Conservation (phyloP, 1,140 invertebrate genomes). For the Agrypnia vestita region DNA sequence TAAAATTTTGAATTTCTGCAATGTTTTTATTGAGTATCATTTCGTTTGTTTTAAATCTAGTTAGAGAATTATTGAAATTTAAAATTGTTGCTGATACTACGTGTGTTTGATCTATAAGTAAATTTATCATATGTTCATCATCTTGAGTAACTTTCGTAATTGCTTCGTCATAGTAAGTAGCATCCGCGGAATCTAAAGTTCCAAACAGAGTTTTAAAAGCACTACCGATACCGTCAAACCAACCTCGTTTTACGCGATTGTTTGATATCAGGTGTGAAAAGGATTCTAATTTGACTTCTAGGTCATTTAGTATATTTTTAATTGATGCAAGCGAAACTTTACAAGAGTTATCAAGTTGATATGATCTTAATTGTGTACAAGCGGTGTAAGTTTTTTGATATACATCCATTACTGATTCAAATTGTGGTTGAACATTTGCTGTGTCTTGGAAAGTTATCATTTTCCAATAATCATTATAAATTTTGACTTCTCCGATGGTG, state of each 20-base stretch:
- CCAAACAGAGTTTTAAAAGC: slow-evolving; percentile 45
- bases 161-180: slow-evolving; percentile 37
- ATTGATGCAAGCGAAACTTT: slow-evolving; percentile 1
- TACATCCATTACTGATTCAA: not conserved
- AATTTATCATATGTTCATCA: slow-evolving; percentile 1
- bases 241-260: slow-evolving; percentile 35
- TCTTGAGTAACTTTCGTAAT: slow-evolving; percentile 29
- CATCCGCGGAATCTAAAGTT: slow-evolving; percentile 37
- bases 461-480: slow-evolving; percentile 37
- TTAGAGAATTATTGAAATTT: no score
- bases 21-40: no score
- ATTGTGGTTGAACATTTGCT: slow-evolving; percentile 2
- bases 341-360: not conserved
- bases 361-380: not conserved
- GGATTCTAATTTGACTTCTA: not conserved
- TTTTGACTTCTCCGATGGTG: not conserved
- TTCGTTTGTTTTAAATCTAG: no score
- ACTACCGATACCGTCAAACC: slow-evolving; percentile 47
- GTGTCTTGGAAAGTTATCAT: slow-evolving; percentile 33
- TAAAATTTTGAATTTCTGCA: no score
- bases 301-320: not conserved
- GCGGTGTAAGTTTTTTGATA: slow-evolving; percentile 19
- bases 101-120: slow-evolving; percentile 34
- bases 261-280: slow-evolving; percentile 2
- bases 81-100: slow-evolving; percentile 30